Base-by-base conservation (phyloP, 2,888 invertebrate species). In the Atherix ibis region DNA sequence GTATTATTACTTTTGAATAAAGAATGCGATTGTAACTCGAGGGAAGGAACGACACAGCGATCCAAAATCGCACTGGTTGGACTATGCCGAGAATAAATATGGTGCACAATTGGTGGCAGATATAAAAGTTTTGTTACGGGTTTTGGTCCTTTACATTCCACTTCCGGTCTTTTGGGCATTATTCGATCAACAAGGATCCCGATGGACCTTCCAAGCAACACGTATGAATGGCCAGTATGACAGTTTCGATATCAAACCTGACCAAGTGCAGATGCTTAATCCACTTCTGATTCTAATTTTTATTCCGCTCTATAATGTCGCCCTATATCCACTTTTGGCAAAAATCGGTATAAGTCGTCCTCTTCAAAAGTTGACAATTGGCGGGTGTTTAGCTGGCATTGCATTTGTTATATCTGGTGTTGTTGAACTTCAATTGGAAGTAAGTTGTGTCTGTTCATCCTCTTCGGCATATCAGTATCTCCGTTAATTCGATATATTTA, bases 231-330 rank as follows among this genome's bases (percentile, higher is more conserved):
- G 89, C 16, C 67, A 74, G 40, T 65, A 88, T 37, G 80, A 80
- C 1, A 65, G 67, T 34, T 81, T 71, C 60, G 68, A 72, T 0
- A 62, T 88, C 13, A 78, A 88, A 46, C 89, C 97, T 0, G 97
- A 97, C 63, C 95, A 97, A 39, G 78, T 97, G 76, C 91, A 91
- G 67, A 82, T 91, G 38, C 59, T 91, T 3, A 94, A 92, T 63
- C 91, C 92, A 0, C 52, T 89, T 4, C 63, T 91, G 22, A 85
- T 92, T 46, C 62, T 94, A 15, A 33, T 76, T 3, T 78, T 91
- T 46, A 91, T 94, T 48, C 94, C 94, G 1, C 50, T 85, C 1
- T 87, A 83, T 50, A 78, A 84, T 56, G 69, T 74, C 36, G 68
- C 65, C 3, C 66, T 94, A 35, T 94, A 94, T 56, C 92, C 92